Evolutionary conservation across 2,797 vertebrate genomes (phyloP).

Genomic region (Scomberomorus guttatus): DNA sequence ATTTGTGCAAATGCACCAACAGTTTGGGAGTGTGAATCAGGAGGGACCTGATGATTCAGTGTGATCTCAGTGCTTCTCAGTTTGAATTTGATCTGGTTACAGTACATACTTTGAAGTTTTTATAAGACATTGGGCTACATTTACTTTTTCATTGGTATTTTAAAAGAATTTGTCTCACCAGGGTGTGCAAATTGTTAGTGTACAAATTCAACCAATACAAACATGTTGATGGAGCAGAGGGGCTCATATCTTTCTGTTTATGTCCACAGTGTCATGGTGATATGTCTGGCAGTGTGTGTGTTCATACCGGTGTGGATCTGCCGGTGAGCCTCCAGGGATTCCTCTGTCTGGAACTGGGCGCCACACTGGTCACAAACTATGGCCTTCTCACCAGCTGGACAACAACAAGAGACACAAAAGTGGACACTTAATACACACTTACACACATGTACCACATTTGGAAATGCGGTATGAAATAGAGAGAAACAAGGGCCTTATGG

Average conservation of each 20-base stretch:
- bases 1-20: constrained; percentile 29
- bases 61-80: constrained; percentile 1
- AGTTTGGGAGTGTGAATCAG: constrained; percentile 6
- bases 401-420: constrained; percentile 57
- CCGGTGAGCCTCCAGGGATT: constrained; percentile 95
- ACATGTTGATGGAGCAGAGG: not conserved
- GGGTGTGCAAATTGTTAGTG: no score
- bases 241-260: constrained; percentile 33
- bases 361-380: constrained; percentile 98
- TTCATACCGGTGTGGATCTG: constrained; percentile 95
- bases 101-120: not conserved
- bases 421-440: not conserved
- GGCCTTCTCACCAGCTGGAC: constrained; percentile 95
- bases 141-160: not conserved
- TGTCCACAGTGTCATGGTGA: constrained; percentile 24
- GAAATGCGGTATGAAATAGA: not conserved
- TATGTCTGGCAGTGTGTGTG: constrained; percentile 19
- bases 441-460: not conserved
- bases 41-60: constrained; percentile 6
- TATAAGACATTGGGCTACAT: not conserved
- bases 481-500: not conserved
- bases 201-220: constrained; percentile 7
- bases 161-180: not conserved
- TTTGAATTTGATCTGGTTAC: constrained; percentile 2
- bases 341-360: constrained; percentile 97